Conservation (phyloP, 2,113 vertebrate genomes). For the Nycticebus coucang region DNA sequence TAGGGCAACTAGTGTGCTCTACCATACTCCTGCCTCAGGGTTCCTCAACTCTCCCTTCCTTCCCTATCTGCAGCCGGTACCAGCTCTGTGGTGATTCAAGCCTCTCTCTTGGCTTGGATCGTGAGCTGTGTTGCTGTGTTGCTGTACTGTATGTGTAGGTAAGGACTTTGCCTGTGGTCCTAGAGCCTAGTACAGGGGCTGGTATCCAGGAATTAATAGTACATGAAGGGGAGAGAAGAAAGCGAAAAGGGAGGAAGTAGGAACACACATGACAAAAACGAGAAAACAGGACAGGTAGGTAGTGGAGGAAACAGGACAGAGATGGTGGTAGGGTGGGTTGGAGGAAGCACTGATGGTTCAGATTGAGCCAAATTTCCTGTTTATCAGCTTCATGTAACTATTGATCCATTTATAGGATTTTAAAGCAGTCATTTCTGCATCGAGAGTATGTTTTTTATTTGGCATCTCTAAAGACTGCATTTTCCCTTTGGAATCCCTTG, state of each 20-base stretch:
- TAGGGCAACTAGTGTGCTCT: too few relatives aligned
- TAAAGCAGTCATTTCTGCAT: background rate
- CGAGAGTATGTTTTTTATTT: slow-evolving; percentile 35
- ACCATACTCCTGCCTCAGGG: background rate
- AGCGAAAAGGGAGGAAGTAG: background rate
- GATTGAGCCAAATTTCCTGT: background rate
- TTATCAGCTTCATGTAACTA: background rate
- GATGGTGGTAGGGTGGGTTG: background rate
- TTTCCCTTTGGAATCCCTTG: background rate
- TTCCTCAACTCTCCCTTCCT: background rate
- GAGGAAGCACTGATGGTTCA: background rate
- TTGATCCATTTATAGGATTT: background rate
- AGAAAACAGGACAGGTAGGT: background rate
- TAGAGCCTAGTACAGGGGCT: too few relatives aligned
- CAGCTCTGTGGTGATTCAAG: background rate
- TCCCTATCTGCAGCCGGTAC: background rate
- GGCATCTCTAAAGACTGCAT: background rate
- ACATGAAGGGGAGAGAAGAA: background rate
- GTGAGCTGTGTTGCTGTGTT: background rate
- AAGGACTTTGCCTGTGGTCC: background rate
- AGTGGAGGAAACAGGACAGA: background rate
- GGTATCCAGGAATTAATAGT: background rate
- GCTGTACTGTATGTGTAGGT: background rate
- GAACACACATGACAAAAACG: background rate
- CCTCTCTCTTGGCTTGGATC: background rate